Evolutionary conservation across 1,140 invertebrate species (phyloP), one percentile per base, ranked within the genome.

Genomic region (Octopus bimaculoides): DNA sequence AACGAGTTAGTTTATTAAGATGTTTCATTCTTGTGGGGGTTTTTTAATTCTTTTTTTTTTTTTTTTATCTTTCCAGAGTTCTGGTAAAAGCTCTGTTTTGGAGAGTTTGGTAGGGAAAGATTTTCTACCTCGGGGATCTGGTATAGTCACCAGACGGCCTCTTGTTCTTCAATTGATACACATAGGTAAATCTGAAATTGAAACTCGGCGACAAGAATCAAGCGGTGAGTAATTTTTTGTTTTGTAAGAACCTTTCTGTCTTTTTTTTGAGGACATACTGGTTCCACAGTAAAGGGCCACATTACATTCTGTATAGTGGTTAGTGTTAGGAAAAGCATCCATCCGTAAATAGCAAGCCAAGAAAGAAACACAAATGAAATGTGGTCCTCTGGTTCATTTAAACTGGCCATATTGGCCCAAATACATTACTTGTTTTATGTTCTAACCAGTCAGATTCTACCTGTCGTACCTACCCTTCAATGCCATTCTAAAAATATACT

Each of bases 1-100:
- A 41, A 41, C 26, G 1, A 41, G 3, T 41, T 41, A 41, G 26
- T 41, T 41, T 41, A 41, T 41, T 41, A 41, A 41, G 26, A 41
- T 41, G 26, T 41, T 41, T 41, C 26, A 41, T 41, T 41, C 0
- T 41, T 41, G 26, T 41, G 26, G 26, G 26, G 26, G 1, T 41
- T 41, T 41, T 41, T 41, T 41, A 41, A 71, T 71, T 71, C 14
- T 71, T 71, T 71, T 17, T 71, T 71, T 69, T 69, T 61, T 61
- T 17, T 56, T 54, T 79, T 75, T 81, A 81, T 83, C 10, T 81
- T 84, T 86, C 52, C 90, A 99, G 97, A 99, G 98, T 91, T 98
- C 98, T 78, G 98, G 98, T 73, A 99, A 99, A 92, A 99, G 97
- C 92, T 99, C 98, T 56, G 98, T 99, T 10, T 94, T 99, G 83